Evolutionary conservation across 2,113 vertebrate species (phyloP).

Genomic region (Rhinoderma darwinii): DNA sequence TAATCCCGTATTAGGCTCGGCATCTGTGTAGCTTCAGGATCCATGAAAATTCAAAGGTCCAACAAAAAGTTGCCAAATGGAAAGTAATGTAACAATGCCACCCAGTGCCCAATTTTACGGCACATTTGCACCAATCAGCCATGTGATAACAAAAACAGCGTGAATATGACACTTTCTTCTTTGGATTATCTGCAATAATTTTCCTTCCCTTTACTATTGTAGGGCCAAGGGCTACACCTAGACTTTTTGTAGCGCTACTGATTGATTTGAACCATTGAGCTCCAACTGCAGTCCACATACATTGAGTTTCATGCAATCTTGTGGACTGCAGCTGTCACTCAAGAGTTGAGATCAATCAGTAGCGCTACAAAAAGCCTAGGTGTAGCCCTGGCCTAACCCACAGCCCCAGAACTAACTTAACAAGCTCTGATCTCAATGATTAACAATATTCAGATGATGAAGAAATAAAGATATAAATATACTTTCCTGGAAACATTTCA

Average conservation of each 20-base stretch:
- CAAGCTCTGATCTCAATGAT: conserved; percentile 73
- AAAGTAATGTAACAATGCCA: background rate
- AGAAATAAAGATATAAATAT: conserved; percentile 81
- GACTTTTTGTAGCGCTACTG: too few relatives aligned
- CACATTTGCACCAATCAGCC: background rate
- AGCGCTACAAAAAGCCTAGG: too few relatives aligned
- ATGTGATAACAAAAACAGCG: background rate
- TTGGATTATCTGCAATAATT: background rate
- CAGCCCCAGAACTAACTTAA: conserved; percentile 65
- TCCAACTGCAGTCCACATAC: too few relatives aligned
- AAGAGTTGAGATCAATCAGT: too few relatives aligned
- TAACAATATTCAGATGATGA: conserved; percentile 76
- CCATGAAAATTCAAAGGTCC: background rate
- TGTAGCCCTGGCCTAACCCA: too few relatives aligned
- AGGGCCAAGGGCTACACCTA: too few relatives aligned
- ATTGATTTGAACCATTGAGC: too few relatives aligned
- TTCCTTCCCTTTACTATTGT: background rate
- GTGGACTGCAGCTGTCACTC: too few relatives aligned
- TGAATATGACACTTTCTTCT: background rate
- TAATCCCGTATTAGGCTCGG: background rate
- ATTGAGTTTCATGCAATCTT: too few relatives aligned
- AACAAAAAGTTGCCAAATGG: background rate
- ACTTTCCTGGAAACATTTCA: conserved; percentile 81
- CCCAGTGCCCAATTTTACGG: background rate
- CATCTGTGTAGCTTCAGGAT: background rate